Base-by-base conservation (phyloP, 2,888 invertebrate genomes). In the Pherbina coryleti region DNA sequence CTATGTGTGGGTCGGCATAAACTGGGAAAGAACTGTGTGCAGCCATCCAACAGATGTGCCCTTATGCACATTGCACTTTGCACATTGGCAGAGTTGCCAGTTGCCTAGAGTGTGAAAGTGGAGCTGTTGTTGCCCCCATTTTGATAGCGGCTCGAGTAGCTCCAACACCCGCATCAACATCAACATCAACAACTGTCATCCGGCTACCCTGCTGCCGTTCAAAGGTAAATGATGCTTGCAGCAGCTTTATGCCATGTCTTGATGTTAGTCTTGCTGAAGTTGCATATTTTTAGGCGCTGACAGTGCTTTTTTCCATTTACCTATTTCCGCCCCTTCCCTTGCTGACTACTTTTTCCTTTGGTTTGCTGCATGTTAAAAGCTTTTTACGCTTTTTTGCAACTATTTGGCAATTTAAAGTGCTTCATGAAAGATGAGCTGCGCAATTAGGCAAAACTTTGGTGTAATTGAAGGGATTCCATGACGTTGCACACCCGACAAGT, bases 281-380 rank as follows among this genome's bases (percentile, higher is more conserved):
- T 70, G 70, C 70, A 70, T 70, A 70, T 19, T 70, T 70, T 70
- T 55, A 70, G 69, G 70, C 49, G 28, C 11, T 49, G 69, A 53
- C 53, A 69, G 51, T 25, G 17, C 28, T n/a, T n/a, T 34, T 34
- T 17, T 31, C 7, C 8, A 44, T 44, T 44, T 44, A 44, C 2
- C 44, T 44, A 44, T 25, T 28, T 5, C 14, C 5, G 17, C 64
- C 17, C 8, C 22, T 31, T 14, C 22, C 25, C 55, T 22, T n/a
- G 9, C 19, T 53, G 7, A 5, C 19, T n/a, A 4, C 19, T 19
- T n/a, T 22, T 55, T n/a, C 55, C 19, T 44, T 8, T 22, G 55
- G 55, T 28, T 60, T 28, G 57, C 19, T 44, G 44, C 57, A 22
- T 28, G 57, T 60, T 60, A 25, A 60, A 25, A 44, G 44, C 11